These are phyloP conservation scores for Zosterops borbonicus DNA, from an alignment of 2,113 vertebrate genomes.

Conservation along the genomic window DNA sequence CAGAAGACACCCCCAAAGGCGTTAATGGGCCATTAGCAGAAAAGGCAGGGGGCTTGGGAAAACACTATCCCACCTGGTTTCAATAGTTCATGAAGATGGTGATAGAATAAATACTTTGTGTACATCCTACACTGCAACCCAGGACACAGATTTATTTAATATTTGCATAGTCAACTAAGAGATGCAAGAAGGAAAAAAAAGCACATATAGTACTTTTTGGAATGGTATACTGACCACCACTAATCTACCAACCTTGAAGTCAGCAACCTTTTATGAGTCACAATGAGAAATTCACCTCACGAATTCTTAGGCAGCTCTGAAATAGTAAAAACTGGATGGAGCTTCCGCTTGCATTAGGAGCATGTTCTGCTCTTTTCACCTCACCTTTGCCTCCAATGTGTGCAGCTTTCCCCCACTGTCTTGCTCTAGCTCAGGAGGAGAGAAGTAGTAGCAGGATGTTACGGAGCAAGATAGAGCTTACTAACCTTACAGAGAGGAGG, in stretches of 20 bases:
- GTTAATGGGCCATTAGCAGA: too few species aligned
- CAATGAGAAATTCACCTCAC: background rate
- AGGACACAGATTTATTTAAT: background rate
- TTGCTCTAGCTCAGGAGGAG: background rate
- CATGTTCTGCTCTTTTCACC: background rate
- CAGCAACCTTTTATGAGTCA: background rate
- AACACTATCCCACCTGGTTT: too few species aligned
- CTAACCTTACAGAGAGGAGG: background rate
- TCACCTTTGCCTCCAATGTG: background rate
- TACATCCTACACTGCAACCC: too few species aligned
- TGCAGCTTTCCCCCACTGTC: background rate
- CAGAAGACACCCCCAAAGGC: too few species aligned
- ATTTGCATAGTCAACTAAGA: background rate
- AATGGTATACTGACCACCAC: background rate
- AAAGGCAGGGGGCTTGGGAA: too few species aligned
- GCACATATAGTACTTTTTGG: background rate
- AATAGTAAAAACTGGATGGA: background rate
- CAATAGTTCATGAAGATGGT: too few species aligned
- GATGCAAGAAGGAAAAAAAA: background rate
- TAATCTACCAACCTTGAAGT: background rate
- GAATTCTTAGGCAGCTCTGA: background rate
- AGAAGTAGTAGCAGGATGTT: background rate
- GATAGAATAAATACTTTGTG: too few species aligned
- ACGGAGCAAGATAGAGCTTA: background rate
- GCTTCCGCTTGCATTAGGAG: fast-evolving